Conservation (phyloP, 2,113 vertebrate genomes). For the Brachionichthys hirsutus region DNA sequence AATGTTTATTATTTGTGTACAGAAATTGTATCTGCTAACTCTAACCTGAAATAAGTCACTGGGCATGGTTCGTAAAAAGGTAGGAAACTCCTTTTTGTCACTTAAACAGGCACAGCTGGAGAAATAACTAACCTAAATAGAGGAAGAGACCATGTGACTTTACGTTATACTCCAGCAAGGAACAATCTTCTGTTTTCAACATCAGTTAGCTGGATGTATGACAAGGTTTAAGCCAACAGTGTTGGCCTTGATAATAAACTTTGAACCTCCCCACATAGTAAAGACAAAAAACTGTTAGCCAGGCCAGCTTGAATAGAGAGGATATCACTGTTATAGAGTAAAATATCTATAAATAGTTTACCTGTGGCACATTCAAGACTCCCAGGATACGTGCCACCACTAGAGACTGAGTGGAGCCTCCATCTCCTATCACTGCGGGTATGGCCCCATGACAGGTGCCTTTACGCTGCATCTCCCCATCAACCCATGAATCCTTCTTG, state of each 20-base stretch:
- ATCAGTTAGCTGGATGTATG: no score
- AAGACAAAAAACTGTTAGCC: no score
- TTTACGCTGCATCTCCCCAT: constrained; percentile 9
- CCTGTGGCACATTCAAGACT: constrained; percentile 79
- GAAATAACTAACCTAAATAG: constrained; percentile 80
- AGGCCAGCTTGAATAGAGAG: not conserved
- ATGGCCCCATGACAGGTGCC: constrained; percentile 53
- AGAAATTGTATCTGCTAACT: not conserved
- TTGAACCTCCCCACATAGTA: no score
- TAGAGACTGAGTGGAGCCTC: constrained; percentile 80
- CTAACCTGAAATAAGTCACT: constrained; percentile 80
- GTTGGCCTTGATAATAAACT: no score
- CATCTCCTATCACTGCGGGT: constrained; percentile 78
- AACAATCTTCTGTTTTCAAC: not conserved
- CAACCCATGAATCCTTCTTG: constrained; percentile 2
- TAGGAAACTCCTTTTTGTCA: constrained; percentile 77
- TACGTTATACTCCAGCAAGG: not conserved
- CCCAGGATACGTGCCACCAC: constrained; percentile 77
- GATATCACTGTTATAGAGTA: not conserved
- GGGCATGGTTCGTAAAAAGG: constrained; percentile 81
- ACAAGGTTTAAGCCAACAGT: no score
- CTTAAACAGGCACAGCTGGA: constrained; percentile 81
- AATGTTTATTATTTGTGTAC: not conserved
- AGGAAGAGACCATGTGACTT: no score
- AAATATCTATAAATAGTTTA: constrained; percentile 27